phyloP scores from a whole-genome alignment of 2,888 invertebrate species.

The Cosmia trapezina region DNA sequence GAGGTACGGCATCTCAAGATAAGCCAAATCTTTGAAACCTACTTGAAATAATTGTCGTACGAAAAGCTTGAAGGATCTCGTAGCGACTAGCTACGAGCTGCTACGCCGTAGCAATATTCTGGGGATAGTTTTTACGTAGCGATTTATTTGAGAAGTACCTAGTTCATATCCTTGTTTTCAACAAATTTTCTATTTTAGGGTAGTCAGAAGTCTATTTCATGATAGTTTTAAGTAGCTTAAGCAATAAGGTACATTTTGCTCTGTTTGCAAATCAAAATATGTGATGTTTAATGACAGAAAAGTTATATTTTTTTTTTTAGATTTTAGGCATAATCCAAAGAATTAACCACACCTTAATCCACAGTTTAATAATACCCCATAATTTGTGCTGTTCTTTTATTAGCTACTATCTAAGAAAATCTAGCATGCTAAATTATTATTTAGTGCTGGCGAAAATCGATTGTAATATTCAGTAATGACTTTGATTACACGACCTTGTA shows the following conservation, averaged over 20 bases:
- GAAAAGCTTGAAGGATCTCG: background rate
- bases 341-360: background rate
- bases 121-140: background rate
- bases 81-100: conserved; percentile 3
- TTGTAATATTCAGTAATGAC: conserved; percentile 37
- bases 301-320: background rate
- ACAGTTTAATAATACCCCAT: background rate
- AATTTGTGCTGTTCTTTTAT: background rate
- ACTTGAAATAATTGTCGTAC: background rate
- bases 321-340: background rate
- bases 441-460: conserved; percentile 41
- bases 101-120: conserved; percentile 3
- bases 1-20: background rate
- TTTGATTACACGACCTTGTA: conserved; percentile 29
- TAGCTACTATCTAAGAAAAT: conserved; percentile 16
- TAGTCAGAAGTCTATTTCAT: background rate
- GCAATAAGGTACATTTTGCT: background rate
- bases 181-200: background rate
- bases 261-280: background rate
- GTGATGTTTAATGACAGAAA: background rate
- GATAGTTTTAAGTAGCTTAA: background rate
- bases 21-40: background rate
- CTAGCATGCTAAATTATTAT: conserved; percentile 40
- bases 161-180: background rate
- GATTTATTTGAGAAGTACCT: background rate